These are phyloP conservation scores for Columba guinea DNA, from an alignment of 2,797 vertebrate species.

Conservation along the genomic window DNA sequence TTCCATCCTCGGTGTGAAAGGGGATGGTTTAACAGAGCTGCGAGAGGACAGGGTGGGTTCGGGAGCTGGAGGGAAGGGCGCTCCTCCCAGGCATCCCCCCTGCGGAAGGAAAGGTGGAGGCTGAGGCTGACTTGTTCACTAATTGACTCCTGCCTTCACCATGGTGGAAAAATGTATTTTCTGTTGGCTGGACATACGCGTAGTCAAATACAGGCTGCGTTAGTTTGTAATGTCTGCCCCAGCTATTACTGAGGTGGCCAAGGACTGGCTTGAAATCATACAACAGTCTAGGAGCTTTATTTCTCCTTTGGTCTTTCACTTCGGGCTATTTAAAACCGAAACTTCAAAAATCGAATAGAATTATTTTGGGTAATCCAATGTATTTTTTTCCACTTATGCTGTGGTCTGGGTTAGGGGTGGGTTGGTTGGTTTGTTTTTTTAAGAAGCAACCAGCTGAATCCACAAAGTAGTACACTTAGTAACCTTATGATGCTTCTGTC, in stretches of 20 bases:
- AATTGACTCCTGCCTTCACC: no score
- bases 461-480: not conserved
- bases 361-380: not conserved
- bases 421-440: not conserved
- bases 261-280: not conserved
- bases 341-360: not conserved
- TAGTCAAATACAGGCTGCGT: fast-evolving
- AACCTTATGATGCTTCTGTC: not conserved
- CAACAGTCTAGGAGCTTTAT: not conserved
- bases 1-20: not conserved
- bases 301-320: not conserved
- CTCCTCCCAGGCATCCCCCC: not conserved
- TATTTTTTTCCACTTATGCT: not conserved
- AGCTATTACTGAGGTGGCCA: not conserved
- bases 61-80: not conserved
- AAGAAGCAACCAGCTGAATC: not conserved
- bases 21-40: not conserved
- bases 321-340: not conserved
- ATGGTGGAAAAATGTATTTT: no score
- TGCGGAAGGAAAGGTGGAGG: no score
- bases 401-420: not conserved
- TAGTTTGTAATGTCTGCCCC: not conserved
- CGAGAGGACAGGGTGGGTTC: not conserved
- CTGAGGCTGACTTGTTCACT: no score
- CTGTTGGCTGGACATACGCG: not conserved